phyloP scores from a whole-genome alignment of 2,797 vertebrate species.

The Rhincodon typus region DNA sequence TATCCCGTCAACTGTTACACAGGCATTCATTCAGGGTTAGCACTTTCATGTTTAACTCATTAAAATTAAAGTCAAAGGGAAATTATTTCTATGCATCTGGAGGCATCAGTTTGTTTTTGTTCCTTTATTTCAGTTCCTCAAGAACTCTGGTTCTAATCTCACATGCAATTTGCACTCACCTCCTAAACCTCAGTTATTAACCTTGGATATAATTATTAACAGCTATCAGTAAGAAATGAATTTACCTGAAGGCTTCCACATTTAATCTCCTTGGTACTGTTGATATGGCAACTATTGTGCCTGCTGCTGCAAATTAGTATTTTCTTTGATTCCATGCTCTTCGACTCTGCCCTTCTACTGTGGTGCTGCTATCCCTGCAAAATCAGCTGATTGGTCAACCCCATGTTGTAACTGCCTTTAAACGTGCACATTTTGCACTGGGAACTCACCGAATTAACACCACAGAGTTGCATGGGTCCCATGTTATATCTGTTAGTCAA shows the following conservation, averaged over 20 bases:
- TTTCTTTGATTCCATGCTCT: too few species aligned
- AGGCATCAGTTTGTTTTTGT: neutral
- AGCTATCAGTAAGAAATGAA: neutral
- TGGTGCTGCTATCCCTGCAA: neutral
- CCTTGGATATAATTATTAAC: neutral
- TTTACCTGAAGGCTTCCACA: neutral
- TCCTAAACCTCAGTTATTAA: neutral
- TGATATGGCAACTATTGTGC: neutral
- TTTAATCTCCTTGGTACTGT: neutral
- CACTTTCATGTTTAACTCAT: conserved; percentile 8
- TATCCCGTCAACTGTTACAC: neutral
- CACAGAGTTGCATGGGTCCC: neutral
- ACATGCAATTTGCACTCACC: neutral
- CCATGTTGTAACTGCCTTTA: neutral
- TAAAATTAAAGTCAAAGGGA: neutral
- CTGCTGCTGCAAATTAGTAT: neutral
- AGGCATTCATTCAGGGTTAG: conserved; percentile 9
- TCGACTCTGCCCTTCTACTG: neutral
- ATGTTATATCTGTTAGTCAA: neutral
- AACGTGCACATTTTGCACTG: neutral
- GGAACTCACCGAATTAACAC: neutral
- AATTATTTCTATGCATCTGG: neutral
- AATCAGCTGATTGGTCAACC: neutral
- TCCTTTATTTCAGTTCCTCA: neutral
- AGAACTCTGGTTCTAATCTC: neutral